Base-by-base conservation (phyloP, 1,140 invertebrate species). In the Agrypnia vestita region DNA sequence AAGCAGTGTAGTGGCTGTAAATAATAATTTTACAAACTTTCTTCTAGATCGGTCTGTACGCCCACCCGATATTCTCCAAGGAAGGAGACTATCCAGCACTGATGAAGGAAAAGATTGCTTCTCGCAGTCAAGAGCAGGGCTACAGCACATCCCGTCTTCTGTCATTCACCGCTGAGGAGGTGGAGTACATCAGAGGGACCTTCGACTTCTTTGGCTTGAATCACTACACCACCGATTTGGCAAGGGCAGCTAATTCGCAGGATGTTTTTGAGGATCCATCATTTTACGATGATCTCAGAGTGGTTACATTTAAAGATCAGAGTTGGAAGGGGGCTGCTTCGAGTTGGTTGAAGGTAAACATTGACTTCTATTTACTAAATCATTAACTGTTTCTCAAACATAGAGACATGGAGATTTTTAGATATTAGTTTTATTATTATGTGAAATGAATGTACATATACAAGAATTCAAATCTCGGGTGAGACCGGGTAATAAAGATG, bases 131-230 rank as follows among this genome's bases (percentile, higher is more conserved):
- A 59, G 62, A 71, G 8, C 86, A 89, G 82, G 84, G 85, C 69
- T 86, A 85, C 74, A 21, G 77, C 11, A 61, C 35, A 25, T 86
- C 85, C 1, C 80, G 87, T 35, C 81, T 88, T 3, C 86, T 86
- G 1, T 71, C 64, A 17, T 87, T 87, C 64, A 85, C 84, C 0
- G 62, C 59, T 21, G 84, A 88, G 74, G 93, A 94, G 88, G 88
- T 91, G 82, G 84, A 89, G 74, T 86, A 88, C 69, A 89, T 93
- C 6, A 91, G 90, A 84, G 90, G 90, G 10, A 85, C 85, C 25
- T 81, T 77, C 25, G 88, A 89, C 82, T 88, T 87, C 83, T 85
- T 88, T 21, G 84, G 84, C 35, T n/a, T 85, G 0, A 84, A 84
- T 62, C 81, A 83, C 61, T 83, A 84, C 51, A 80, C 82, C 0